These are phyloP conservation scores for Oligia strigilis DNA, from an alignment of 2,888 invertebrate genomes.

Conservation along the genomic window DNA sequence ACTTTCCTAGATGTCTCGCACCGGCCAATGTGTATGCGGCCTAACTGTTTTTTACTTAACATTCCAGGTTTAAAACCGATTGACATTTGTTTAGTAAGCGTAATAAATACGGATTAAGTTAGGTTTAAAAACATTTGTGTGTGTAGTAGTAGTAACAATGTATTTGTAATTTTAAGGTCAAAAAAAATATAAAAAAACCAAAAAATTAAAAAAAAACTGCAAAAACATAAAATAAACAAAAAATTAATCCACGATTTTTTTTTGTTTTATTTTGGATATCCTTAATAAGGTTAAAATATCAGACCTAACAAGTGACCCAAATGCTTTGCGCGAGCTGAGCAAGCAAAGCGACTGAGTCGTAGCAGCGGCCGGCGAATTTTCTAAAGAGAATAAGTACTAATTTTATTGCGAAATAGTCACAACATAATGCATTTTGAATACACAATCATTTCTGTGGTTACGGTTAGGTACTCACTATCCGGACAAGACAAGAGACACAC, in stretches of 20 bases:
- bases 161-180: constrained; percentile 7
- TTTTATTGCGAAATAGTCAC: background rate
- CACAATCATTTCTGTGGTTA: background rate
- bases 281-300: background rate
- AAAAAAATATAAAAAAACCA: background rate
- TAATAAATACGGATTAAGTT: background rate
- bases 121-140: background rate
- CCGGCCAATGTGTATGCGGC: background rate
- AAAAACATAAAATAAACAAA: constrained; percentile 30
- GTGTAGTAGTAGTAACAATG: background rate
- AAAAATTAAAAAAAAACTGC: constrained; percentile 17
- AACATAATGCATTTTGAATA: background rate
- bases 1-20: background rate
- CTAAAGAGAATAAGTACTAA: background rate
- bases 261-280: constrained; percentile 19
- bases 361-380: background rate
- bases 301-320: background rate
- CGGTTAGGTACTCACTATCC: background rate
- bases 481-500: background rate
- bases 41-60: background rate
- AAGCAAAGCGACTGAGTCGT: background rate
- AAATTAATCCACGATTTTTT: background rate
- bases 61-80: background rate
- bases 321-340: background rate
- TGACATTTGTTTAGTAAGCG: background rate